Base-by-base conservation (phyloP, 2,113 vertebrate genomes). In the Phalacrocorax brasilianus region DNA sequence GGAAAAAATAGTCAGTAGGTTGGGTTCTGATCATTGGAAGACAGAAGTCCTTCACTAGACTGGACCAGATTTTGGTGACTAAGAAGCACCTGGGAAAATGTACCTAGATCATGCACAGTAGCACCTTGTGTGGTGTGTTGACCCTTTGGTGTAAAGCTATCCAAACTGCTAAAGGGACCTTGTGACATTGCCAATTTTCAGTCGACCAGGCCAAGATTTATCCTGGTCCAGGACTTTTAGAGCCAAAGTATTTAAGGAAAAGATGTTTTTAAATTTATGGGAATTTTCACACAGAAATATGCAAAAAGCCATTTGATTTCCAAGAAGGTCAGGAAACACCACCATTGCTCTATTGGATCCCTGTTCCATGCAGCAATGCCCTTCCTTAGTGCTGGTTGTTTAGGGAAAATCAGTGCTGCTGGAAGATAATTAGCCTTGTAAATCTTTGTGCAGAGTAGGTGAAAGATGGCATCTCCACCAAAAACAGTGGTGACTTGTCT, bases 301-400 rank as follows among this genome's bases (percentile, higher is more conserved):
- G 3, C 7, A 62, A 88, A 85, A 62, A 47, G 4, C 22, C 6
- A 32, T 58, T 73, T 3, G 5, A 9, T 74, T 81, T 93, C 42
- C 58, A 90, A 42, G 35, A 3, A 10, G n/a, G 14, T 47, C 13
- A 33, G 79, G 45, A 85, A 75, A 38, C 0, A 0, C 30, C 62
- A 49, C 8, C 6, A 27, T 53, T 1, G 0, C 65, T 75, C 20
- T 63, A 6, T 11, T 1, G 2, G 19, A 44, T 65, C 20, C 42
- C 21, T 28, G 40, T 13, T 79, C 26, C 21, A 32, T 28, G 11
- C 27, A 44, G 10, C 15, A 49, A 4, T 65, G 16, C 5, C 27
- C 14, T 93, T 79, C 24, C 55, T 74, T 61, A 42, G n/a, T 47
- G 21, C 9, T 67, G 56, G 7, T 4, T 11, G 5, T 73, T 68